These are phyloP conservation scores for Lamellibrachia satsuma DNA, from an alignment of 2,888 invertebrate species.

Conservation along the genomic window DNA sequence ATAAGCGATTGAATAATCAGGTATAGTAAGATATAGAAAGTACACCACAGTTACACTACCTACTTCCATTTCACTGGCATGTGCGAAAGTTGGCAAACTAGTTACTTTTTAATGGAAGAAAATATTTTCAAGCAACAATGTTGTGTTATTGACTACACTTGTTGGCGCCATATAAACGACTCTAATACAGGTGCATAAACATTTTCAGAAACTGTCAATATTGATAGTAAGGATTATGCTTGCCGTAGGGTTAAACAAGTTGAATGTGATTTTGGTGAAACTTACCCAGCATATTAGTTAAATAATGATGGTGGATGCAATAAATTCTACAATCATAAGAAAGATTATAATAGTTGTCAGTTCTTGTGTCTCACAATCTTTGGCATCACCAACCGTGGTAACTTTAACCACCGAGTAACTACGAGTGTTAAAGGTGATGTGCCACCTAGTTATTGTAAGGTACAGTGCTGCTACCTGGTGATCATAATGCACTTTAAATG, in stretches of 20 bases:
- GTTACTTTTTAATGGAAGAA: too few species aligned
- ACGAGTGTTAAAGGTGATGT: too few species aligned
- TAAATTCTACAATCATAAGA: not conserved
- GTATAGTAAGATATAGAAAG: not conserved
- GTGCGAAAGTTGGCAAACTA: too few species aligned
- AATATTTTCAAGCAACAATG: not conserved
- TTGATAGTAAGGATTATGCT: not conserved
- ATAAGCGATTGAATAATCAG: not conserved
- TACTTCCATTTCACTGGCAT: not conserved
- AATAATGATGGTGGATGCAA: not conserved
- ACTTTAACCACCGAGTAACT: too few species aligned
- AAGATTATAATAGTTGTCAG: not conserved
- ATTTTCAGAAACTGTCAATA: not conserved
- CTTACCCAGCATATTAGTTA: not conserved
- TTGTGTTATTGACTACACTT: not conserved
- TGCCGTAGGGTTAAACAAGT: not conserved
- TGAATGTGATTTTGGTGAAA: not conserved
- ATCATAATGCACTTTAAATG: too few species aligned
- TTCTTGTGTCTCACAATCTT: too few species aligned
- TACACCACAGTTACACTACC: not conserved
- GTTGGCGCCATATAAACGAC: not conserved
- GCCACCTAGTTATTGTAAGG: too few species aligned
- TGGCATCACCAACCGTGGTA: too few species aligned
- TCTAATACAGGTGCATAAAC: not conserved
- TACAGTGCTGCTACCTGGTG: too few species aligned